These are phyloP conservation scores for Musca vetustissima DNA, from an alignment of 1,140 invertebrate genomes.

Conservation along the genomic window DNA sequence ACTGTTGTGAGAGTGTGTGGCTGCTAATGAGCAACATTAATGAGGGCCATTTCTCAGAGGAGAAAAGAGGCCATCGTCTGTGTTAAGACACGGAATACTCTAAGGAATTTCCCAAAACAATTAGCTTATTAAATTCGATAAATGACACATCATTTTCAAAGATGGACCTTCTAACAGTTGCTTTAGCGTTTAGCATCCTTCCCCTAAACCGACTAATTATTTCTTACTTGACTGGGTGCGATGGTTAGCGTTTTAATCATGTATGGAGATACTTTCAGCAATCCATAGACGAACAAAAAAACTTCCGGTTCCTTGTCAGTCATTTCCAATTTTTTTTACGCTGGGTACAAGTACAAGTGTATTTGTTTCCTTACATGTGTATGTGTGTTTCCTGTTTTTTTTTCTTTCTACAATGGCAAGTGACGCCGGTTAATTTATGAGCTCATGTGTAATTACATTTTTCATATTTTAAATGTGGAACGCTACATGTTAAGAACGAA, in stretches of 20 bases:
- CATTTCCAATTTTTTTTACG: neutral
- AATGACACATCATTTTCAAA: constrained; percentile 8
- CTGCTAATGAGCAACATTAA: constrained; percentile 53
- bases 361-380: neutral
- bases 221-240: no score
- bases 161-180: neutral
- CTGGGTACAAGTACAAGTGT: no score
- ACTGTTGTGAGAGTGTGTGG: constrained; percentile 25
- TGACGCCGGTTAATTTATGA: constrained; percentile 32
- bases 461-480: constrained; percentile 24
- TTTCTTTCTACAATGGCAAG: no score
- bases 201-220: no score
- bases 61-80: neutral
- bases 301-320: neutral
- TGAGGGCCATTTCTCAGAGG: constrained; percentile 41
- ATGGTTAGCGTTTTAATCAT: neutral
- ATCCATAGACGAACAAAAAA: neutral
- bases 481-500: neutral
- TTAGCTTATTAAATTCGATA: constrained; percentile 19
- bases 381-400: neutral
- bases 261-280: neutral
- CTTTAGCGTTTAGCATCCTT: no score
- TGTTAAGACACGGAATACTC: constrained; percentile 5
- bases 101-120: constrained; percentile 3
- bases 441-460: constrained; percentile 33